Conservation (phyloP, 1,140 invertebrate genomes). For the Trichonephila inaurata region DNA sequence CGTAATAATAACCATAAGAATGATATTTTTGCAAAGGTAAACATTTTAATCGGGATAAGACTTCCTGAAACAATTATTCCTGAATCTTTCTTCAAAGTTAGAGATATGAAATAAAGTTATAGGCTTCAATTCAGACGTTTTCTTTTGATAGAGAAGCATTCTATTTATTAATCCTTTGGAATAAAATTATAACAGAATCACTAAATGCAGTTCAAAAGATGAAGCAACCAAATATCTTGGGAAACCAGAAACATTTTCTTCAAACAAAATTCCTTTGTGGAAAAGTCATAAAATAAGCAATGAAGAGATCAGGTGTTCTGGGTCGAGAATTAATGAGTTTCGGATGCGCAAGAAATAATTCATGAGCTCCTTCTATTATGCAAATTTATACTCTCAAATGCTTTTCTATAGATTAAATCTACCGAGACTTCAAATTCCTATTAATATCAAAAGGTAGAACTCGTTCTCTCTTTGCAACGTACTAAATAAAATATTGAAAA, state of each 20-base stretch:
- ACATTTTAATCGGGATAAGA: too few relatives aligned
- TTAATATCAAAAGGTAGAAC: not conserved
- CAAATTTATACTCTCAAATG: not conserved
- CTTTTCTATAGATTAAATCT: not conserved
- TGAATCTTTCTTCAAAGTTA: too few relatives aligned
- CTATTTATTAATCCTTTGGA: too few relatives aligned
- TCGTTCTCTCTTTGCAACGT: not conserved
- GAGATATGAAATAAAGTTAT: too few relatives aligned
- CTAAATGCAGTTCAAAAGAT: too few relatives aligned
- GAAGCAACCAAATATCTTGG: not conserved
- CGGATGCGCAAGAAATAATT: not conserved
- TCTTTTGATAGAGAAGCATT: too few relatives aligned
- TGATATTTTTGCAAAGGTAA: too few relatives aligned
- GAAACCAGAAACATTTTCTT: not conserved
- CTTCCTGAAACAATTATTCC: too few relatives aligned
- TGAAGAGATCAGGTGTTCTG: conserved; percentile 1
- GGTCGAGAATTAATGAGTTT: not conserved
- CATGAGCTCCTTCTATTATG: not conserved
- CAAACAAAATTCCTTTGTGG: not conserved
- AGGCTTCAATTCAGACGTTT: too few relatives aligned
- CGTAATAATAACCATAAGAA: too few relatives aligned
- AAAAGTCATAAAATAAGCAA: not conserved
- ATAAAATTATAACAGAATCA: too few relatives aligned
- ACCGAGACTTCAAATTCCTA: not conserved
- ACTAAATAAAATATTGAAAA: not conserved